Evolutionary conservation across 2,113 vertebrate species (phyloP), one percentile per base, ranked within the genome.

Genomic region (Myxocyprinus asiaticus): DNA sequence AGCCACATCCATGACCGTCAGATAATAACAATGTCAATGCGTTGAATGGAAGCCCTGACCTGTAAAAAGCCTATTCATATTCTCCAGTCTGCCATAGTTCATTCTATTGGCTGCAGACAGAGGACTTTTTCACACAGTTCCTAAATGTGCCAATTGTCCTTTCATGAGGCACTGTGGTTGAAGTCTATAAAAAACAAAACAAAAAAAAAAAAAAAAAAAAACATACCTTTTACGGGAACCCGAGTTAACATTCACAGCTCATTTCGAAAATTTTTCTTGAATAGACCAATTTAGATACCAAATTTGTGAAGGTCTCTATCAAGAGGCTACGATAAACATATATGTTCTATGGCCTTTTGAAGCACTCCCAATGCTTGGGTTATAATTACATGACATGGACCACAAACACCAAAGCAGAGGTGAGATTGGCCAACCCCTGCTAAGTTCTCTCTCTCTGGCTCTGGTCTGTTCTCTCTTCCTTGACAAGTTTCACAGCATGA

Each of bases 51-150:
- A 90, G 91, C 96, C 88, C 88, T 98, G 98, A 98, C 96, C 96
- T 98, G 97, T 95, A 95, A 97, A 96, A 95, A 93, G 92, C 90
- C 95, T 87, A 96, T 98, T 98, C 95, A 98, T 85, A 90, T 91
- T 93, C 94, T 94, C 94, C 92, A 94, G 92, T 94, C 93, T 93
- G 94, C 94, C 92, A 92, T 92, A 88, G 92, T 87, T 68, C 94
- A 94, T 96, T 97, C 94, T 95, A 93, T 95, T 93, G 92, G 92
- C 91, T 91, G 91, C 88, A 92, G 94, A 93, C 93, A 95, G 93
- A 93, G 92, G 94, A 94, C 93, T 95, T 96, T 96, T 96, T 94
- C 94, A 96, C 93, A 95, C 92, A 92, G 90, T 90, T 93, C 92
- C 92, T 92, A 93, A 97, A 95, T 91, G 94, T 94, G 94, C 94